Base-by-base conservation (phyloP, 2,888 invertebrate species). In the Drosophila sordidapex region DNA sequence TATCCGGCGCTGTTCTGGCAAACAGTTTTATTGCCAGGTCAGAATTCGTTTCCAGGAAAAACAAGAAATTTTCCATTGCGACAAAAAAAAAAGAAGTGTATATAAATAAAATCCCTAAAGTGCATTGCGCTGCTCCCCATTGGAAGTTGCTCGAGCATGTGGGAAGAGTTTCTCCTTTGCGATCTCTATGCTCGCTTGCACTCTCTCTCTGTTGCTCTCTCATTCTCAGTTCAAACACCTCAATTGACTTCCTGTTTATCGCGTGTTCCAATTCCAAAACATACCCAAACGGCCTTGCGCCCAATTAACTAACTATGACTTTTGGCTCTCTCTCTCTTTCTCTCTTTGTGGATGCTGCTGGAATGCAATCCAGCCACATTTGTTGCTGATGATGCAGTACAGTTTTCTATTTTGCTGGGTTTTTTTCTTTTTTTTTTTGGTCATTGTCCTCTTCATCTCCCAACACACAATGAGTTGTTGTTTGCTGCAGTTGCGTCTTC, bases 281-380 rank as follows among this genome's bases (percentile, higher is more conserved):
- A 76, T 79, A 74, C 79, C 77, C 73, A 71, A 83, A 87, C 87
- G 84, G 84, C 84, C 84, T 84, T 84, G 84, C 81, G 77, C 74
- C 80, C 79, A 83, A 81, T 83, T 85, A 83, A 78, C 67, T 68
- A 70, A 65, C 70, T 73, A 67, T 56, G 71, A 64, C 66, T 66
- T 70, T 74, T 58, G 58, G 70, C 66, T 60, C 46, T 18, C 53
- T 40, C 40, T 59, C n/a, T 25, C 53, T 63, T 27, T 64, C 70
- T 61, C 40, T 59, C 11, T 58, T 49, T 46, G 21, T 65, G 48
- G 53, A 46, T 63, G 56, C 59, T 62, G 40, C 56, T 68, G 82
- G 82, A 83, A 82, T 83, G 82, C 78, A 64, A 70, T 67, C 74
- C 60, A 69, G 68, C 81, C 53, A 49, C 76, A 74, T 79, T 75